A percentile compares a stretch with the other conserved stretches of the same genome.
phyloP scores from a whole-genome alignment of 1,140 invertebrate genomes.

The Drosophila insularis region DNA sequence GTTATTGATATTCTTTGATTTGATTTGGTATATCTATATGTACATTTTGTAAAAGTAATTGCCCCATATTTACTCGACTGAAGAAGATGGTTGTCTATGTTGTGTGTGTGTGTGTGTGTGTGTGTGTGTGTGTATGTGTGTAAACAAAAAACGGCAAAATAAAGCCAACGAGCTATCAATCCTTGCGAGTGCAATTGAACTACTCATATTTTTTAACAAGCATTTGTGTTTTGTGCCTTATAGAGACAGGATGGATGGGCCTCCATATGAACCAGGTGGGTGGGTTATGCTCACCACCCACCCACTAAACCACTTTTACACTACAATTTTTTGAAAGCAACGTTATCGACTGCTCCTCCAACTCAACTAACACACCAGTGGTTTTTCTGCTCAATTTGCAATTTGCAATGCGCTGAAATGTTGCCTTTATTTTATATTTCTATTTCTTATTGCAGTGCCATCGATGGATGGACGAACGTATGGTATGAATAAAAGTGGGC shows the following conservation, averaged over 20 bases:
- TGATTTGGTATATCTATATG: too few species aligned
- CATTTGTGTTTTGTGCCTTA: constrained; percentile 33
- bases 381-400: constrained; percentile 60
- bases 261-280: neutral
- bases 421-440: constrained; percentile 27
- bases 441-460: constrained; percentile 21
- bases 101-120: too few species aligned
- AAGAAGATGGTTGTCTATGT: too few species aligned
- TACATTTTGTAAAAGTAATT: too few species aligned
- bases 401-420: constrained; percentile 55
- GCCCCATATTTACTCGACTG: too few species aligned
- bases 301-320: neutral
- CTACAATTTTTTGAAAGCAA: neutral
- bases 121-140: too few species aligned
- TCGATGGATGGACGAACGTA: neutral
- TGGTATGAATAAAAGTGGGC: constrained; percentile 3
- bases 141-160: neutral
- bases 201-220: constrained; percentile 54
- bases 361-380: neutral
- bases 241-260: constrained; percentile 5
- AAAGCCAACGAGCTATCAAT: neutral
- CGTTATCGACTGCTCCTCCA: neutral
- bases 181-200: constrained; percentile 29
- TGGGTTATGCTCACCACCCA: neutral
- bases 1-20: too few species aligned